Percentiles rank a stretch among this genome's conserved stretches.
Conservation (phyloP, 2,888 invertebrate genomes). For the Chydorus sphaericus region DNA sequence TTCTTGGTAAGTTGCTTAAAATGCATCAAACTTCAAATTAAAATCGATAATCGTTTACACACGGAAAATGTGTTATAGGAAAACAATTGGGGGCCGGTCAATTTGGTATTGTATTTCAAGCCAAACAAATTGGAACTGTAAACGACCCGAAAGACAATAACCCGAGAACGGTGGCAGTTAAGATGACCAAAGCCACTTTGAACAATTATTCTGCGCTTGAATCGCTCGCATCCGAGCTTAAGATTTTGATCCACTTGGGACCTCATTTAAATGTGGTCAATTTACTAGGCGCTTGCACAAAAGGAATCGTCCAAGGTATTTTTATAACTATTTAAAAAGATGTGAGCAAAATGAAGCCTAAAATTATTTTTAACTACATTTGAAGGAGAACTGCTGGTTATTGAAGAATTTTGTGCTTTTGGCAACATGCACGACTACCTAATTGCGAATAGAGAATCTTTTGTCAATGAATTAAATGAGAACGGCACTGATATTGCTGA, state of each 20-base stretch:
- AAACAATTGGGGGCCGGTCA: slow-evolving; percentile 85
- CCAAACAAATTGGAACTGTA: slow-evolving; percentile 58
- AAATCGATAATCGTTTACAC: too few species aligned
- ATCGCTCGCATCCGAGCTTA: slow-evolving; percentile 79
- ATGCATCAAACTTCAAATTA: too few species aligned
- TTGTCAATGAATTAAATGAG: not conserved
- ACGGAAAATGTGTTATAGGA: too few species aligned
- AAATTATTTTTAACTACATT: not conserved
- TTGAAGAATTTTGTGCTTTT: slow-evolving; percentile 17
- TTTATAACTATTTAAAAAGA: too few species aligned
- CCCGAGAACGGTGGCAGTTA: slow-evolving; percentile 74
- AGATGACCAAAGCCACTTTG: slow-evolving; percentile 83
- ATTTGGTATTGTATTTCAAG: slow-evolving; percentile 85
- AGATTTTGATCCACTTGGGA: slow-evolving; percentile 90
- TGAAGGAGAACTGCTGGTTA: slow-evolving; percentile 17
- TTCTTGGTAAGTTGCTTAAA: not conserved
- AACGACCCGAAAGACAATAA: slow-evolving; percentile 50
- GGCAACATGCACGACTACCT: slow-evolving; percentile 15
- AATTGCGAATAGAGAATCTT: not conserved
- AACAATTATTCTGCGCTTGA: slow-evolving; percentile 71
- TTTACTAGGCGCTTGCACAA: slow-evolving; percentile 83
- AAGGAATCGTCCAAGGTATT: slow-evolving; percentile 69
- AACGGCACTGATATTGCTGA: too few species aligned
- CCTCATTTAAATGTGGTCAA: slow-evolving; percentile 91
- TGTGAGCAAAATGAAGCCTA: not conserved